Evolutionary conservation across 2,113 vertebrate genomes (phyloP), one percentile per base, ranked within the genome.

Genomic region (Lamprologus ornatipinnis): DNA sequence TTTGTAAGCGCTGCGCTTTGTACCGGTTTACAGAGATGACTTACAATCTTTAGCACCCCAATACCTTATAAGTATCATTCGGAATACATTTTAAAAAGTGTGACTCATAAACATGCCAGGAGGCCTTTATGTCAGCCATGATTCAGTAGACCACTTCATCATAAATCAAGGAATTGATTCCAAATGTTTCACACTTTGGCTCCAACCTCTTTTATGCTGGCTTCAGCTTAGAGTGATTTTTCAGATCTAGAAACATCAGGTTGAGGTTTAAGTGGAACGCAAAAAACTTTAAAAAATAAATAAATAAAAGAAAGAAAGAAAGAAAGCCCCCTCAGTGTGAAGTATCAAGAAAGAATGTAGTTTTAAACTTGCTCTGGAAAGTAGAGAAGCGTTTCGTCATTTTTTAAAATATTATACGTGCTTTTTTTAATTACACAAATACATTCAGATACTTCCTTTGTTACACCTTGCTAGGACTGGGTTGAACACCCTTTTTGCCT

Each of bases 91-190:
- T 53, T 14, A 49, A 90, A 80, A 79, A 47, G n/a, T 68, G 35
- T 35, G 19, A 65, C 3, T 37, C 6, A 37, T 37, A 65, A 68
- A 68, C 33, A 81, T 19, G 28, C 26, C 70, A 65, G 23, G 53
- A 57, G 35, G 12, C 19, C 19, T 21, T 86, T 40, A 17, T 42
- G 31, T n/a, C 15, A 86, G 9, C 6, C 15, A 12, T 9, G 2
- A 6, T 40, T 31, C 4, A 81, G 40, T 63, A 11, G 45, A 9
- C 11, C 9, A 26, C 7, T 47, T 58, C 31, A 45, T 47, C 21
- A 23, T 73, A 83, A 88, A 84, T 89, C n/a, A 49, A 14, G 5
- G 3, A n/a, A 17, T 85, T 85, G 5, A 81, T 88, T 80, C 28
- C 58, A 13, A 53, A 73, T 54, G 42, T 19, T 15, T 60, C 73